Base-by-base conservation (phyloP, 30 jellyfish, hydroid and myxozoan genomes). In the Morbakka virulenta region DNA sequence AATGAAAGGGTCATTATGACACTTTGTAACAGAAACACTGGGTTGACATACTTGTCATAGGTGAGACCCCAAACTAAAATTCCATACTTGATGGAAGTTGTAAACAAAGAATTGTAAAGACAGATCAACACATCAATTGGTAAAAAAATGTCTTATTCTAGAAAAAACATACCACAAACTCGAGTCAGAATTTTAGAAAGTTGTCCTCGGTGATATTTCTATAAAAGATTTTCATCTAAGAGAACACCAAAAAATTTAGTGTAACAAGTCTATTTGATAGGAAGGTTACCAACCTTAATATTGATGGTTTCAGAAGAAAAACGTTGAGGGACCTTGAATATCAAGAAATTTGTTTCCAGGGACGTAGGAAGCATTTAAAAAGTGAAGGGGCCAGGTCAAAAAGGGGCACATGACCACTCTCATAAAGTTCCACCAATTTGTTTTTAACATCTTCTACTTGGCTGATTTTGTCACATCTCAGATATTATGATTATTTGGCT, bases 1-100 rank as follows among this genome's bases (percentile, higher is more conserved):
- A 28, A 34, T 9, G 81, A 69, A 27, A 69, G 32, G 32, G 81
- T 72, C 81, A 0, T 69, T 9, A 1, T 34, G 22, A 34, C 77
- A 12, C 77, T 65, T 65, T 65, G 77, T 22, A 65, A 29, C 64
- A 28, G 17, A 41, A 34, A 35, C 35, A 30, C 1, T 30, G 81
- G 81, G 35, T 35, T 34, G 36, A 69, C 24, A 27, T 34, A 27
- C 21, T 72, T 0, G 6, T 31, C 81, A 35, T 28, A 65, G 14
- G 72, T 65, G 17, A n/a, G 77, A 20, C 77, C 77, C 77, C 77
- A 28, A 65, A 65, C 65, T 0, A 34, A 28, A 69, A 69, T 69
- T 30, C 81, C 78, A 69, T 69, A 69, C 74, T 0, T 72, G 17
- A 69, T 72, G 1, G 35, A 69, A 69, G 81, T 26, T 34, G 79